Percentiles rank a stretch among this genome's conserved stretches.
phyloP scores from a whole-genome alignment of 2,797 vertebrate species.

The Mus spretus region DNA sequence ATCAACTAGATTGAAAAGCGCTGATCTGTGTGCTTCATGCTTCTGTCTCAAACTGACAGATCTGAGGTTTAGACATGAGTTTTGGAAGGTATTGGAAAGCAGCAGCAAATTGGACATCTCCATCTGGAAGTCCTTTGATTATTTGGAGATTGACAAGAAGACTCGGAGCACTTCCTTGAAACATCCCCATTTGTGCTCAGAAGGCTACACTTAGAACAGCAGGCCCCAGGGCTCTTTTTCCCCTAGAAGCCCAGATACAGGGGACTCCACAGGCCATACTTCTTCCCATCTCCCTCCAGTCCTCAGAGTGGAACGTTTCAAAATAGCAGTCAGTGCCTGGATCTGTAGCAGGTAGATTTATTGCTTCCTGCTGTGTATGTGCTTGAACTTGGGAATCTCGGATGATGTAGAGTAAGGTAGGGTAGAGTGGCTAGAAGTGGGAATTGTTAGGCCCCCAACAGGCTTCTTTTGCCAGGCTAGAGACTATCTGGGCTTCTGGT shows the following conservation, averaged over 20 bases:
- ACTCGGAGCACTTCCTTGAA: conserved; percentile 48
- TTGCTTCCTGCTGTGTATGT: not conserved
- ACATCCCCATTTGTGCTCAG: not conserved
- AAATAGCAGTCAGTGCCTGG: not conserved
- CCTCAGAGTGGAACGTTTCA: not conserved
- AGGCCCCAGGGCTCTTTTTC: not conserved
- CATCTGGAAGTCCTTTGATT: conserved; percentile 44
- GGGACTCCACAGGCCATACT: not conserved
- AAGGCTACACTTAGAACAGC: not conserved
- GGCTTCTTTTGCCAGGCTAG: not conserved
- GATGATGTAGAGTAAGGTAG: not conserved
- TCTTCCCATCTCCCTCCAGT: no score
- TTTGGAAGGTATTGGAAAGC: conserved; percentile 33
- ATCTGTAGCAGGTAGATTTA: not conserved
- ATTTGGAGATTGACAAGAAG: conserved; percentile 35
- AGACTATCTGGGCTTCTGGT: not conserved
- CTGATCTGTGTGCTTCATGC: not conserved
- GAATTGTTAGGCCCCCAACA: not conserved
- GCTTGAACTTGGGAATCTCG: not conserved
- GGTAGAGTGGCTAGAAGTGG: not conserved
- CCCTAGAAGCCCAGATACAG: not conserved
- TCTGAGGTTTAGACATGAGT: not conserved
- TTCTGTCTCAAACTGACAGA: not conserved
- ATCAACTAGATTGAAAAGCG: not conserved
- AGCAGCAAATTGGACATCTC: not conserved